These are phyloP conservation scores for Spinus pinus DNA, from an alignment of 2,797 vertebrate genomes.

Conservation along the genomic window DNA sequence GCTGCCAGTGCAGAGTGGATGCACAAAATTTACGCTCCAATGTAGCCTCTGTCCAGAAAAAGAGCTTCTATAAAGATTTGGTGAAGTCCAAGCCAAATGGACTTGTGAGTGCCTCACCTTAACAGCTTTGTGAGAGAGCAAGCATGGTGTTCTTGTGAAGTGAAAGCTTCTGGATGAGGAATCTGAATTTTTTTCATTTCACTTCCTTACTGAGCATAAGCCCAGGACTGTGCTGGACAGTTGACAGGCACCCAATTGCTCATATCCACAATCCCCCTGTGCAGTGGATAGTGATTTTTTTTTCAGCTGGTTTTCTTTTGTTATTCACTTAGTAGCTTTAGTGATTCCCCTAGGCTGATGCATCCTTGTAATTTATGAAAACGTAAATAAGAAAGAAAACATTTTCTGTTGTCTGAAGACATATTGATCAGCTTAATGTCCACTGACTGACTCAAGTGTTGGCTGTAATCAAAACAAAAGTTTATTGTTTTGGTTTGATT, in stretches of 20 bases:
- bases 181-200: background rate
- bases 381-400: background rate
- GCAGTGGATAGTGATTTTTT: background rate
- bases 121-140: background rate
- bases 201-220: background rate
- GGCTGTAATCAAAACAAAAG: background rate
- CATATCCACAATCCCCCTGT: background rate
- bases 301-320: slow-evolving; percentile 14
- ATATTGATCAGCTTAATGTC: background rate
- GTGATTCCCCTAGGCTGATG: background rate
- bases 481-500: background rate
- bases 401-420: background rate
- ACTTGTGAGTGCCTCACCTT: background rate
- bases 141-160: background rate
- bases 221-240: too few relatives aligned
- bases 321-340: background rate
- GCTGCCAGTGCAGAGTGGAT: background rate
- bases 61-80: background rate
- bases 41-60: background rate
- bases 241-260: background rate
- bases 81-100: background rate
- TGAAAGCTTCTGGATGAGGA: background rate
- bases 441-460: background rate
- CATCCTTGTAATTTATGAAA: background rate
- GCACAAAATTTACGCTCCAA: background rate